phyloP scores from a whole-genome alignment of 2,888 invertebrate genomes.

The Paralinhomoeus sp. region DNA sequence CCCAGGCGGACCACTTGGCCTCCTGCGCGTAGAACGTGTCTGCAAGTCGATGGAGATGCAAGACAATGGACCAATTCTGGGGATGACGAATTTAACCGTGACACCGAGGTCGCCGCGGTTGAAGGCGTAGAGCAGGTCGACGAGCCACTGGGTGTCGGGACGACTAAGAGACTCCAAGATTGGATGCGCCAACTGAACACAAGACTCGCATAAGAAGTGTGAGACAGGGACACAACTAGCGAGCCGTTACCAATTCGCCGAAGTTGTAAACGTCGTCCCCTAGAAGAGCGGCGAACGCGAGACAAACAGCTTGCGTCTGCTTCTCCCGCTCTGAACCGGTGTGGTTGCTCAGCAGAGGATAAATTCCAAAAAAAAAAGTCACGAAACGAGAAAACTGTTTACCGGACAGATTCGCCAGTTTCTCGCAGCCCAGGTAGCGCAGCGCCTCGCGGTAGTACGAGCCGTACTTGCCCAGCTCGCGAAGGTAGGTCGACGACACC shows the following conservation, averaged over 20 bases:
- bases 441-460: constrained; percentile 85
- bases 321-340: background rate
- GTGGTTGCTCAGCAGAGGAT: too few relatives aligned
- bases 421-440: constrained; percentile 40
- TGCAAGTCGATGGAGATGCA: background rate
- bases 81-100: too few relatives aligned
- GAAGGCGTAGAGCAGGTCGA: constrained; percentile 48
- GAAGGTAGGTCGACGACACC: constrained; percentile 38
- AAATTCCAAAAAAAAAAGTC: constrained; percentile 3
- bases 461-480: constrained; percentile 58
- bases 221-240: background rate
- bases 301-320: constrained; percentile 55
- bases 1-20: constrained; percentile 31
- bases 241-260: constrained; percentile 70
- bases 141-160: constrained; percentile 58
- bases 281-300: constrained; percentile 74
- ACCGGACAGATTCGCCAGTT: constrained; percentile 1
- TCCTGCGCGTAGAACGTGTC: constrained; percentile 47
- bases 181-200: constrained; percentile 62
- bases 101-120: constrained; percentile 51
- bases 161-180: constrained; percentile 59
- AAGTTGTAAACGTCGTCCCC: constrained; percentile 89
- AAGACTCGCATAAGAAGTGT: background rate
- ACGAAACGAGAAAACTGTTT: background rate
- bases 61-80: constrained; percentile 34